phyloP scores from a whole-genome alignment of 2,113 vertebrate genomes.

The Saguinus midas region DNA sequence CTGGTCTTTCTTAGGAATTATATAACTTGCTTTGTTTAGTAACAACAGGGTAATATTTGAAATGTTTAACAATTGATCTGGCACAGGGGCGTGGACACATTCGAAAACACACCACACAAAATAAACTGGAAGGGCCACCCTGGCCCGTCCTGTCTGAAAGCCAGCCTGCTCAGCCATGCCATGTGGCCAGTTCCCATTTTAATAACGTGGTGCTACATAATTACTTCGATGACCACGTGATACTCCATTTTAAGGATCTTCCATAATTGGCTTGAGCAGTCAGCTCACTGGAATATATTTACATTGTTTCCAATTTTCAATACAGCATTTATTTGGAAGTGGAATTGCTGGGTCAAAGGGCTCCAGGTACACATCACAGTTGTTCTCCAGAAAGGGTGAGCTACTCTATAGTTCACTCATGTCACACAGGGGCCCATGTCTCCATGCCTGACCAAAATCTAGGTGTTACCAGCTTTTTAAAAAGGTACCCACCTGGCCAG shows the following conservation, averaged over 20 bases:
- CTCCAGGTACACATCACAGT: accelerated
- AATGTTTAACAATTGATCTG: accelerated
- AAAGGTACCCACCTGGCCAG: too few relatives aligned
- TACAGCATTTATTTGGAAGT: neutral
- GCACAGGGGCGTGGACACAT: neutral
- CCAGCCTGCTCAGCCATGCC: accelerated
- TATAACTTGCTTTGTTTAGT: neutral
- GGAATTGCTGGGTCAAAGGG: neutral
- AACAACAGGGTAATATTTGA: neutral
- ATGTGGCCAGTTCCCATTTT: neutral
- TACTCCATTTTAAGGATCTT: neutral
- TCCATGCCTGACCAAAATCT: neutral
- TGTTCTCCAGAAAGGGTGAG: neutral
- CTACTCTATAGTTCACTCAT: accelerated
- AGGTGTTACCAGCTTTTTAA: neutral
- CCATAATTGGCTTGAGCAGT: neutral
- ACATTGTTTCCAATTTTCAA: neutral
- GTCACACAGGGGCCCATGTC: neutral
- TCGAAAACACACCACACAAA: accelerated
- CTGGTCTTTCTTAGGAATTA: too few relatives aligned
- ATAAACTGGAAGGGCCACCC: accelerated
- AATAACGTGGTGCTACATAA: neutral
- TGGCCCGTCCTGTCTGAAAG: accelerated
- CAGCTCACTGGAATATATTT: neutral
- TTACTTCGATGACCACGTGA: neutral